These are phyloP conservation scores for Strix aluco DNA, from an alignment of 2,113 vertebrate genomes.

Conservation along the genomic window DNA sequence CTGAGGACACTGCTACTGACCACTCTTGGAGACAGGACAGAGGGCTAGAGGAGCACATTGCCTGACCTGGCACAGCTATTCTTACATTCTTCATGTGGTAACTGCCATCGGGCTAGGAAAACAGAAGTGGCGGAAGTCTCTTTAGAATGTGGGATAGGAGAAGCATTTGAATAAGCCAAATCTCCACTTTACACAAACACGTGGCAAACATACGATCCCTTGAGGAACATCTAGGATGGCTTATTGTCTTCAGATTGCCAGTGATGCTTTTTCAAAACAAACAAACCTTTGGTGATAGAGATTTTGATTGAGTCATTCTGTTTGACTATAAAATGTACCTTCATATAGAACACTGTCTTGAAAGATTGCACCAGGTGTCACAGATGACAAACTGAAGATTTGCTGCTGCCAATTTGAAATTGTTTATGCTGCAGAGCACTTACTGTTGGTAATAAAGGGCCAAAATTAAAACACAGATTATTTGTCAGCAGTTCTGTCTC, in stretches of 20 bases:
- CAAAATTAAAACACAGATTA: background rate
- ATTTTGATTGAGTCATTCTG: background rate
- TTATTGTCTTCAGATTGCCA: background rate
- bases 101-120: background rate
- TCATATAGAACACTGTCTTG: background rate
- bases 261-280: background rate
- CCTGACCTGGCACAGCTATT: background rate
- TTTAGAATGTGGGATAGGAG: background rate
- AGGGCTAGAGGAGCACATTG: background rate
- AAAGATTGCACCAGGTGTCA: background rate
- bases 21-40: background rate
- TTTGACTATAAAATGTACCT: background rate
- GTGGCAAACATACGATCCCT: background rate
- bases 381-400: background rate
- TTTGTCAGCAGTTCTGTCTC: background rate
- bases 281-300: background rate
- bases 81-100: rapidly evolving
- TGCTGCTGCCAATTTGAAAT: background rate
- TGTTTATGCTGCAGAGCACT: background rate
- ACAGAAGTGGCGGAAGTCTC: background rate
- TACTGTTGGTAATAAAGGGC: background rate
- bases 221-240: background rate
- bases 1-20: background rate
- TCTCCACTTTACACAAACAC: background rate
- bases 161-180: background rate